Percentiles rank a stretch among this genome's conserved stretches.
These are phyloP conservation scores for Orestias chungarensis DNA, from an alignment of 2,797 vertebrate species.

Conservation along the genomic window DNA sequence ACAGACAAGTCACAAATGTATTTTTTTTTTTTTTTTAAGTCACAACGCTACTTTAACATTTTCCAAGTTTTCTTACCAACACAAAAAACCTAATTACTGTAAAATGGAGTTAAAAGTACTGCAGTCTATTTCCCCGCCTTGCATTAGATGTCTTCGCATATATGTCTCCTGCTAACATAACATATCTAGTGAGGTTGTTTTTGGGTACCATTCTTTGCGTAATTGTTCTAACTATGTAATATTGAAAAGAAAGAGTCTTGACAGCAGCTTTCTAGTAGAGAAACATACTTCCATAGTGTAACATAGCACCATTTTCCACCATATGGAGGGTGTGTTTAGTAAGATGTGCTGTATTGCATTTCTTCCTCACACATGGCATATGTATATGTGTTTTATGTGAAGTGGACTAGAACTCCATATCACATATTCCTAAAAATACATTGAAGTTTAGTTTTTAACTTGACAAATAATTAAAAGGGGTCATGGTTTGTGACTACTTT, in stretches of 20 bases:
- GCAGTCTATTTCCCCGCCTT: too few species aligned
- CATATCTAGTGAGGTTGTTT: too few species aligned
- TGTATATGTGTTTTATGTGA: neutral
- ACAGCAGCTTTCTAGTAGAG: neutral
- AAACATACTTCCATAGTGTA: neutral
- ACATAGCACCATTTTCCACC: neutral
- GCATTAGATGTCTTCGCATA: too few species aligned
- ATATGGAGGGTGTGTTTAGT: neutral
- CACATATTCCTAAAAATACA: neutral
- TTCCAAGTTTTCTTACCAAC: neutral
- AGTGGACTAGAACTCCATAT: neutral
- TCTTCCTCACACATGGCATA: neutral
- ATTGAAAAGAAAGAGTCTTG: neutral
- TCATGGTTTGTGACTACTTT: neutral
- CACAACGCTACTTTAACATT: neutral
- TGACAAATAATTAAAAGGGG: neutral
- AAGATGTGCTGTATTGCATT: neutral
- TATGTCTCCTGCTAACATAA: too few species aligned
- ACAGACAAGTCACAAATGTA: too few species aligned
- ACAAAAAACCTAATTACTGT: too few species aligned
- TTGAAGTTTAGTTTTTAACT: neutral
- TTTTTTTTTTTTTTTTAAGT: too few species aligned
- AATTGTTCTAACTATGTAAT: neutral
- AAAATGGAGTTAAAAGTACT: too few species aligned
- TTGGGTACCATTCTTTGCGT: too few species aligned